These are phyloP conservation scores for Apoda limacodes DNA, from an alignment of 2,888 invertebrate genomes.

Conservation along the genomic window DNA sequence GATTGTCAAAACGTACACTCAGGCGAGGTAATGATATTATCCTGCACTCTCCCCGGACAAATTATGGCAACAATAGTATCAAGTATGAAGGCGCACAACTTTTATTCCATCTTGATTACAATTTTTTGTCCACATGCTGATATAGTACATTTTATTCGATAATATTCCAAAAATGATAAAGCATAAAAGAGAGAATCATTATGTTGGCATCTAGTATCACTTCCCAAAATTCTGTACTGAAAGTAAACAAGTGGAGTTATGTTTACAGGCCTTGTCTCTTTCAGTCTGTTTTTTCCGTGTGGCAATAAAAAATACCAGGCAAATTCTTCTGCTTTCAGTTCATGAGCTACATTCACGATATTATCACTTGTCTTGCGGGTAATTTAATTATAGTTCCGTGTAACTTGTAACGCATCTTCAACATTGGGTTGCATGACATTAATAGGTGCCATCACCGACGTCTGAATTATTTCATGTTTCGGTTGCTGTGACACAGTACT, in stretches of 20 bases:
- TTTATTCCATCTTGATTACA: constrained; percentile 1
- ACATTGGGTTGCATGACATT: constrained; percentile 16
- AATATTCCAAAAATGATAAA: constrained; percentile 13
- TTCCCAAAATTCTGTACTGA: constrained; percentile 9
- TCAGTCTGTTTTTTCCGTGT: constrained; percentile 21
- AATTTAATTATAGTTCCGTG: constrained; percentile 13
- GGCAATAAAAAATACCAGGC: constrained; percentile 25
- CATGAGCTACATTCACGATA: constrained; percentile 22
- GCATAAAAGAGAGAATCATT: constrained; percentile 13
- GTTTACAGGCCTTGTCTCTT: constrained; percentile 13
- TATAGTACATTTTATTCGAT: constrained; percentile 11
- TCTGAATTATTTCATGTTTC: constrained; percentile 16
- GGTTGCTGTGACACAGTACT: too few relatives aligned
- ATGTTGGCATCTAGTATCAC: constrained; percentile 9
- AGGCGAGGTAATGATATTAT: too few relatives aligned
- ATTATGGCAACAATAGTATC: too few relatives aligned
- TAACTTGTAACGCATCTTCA: constrained; percentile 15
- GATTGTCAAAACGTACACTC: too few relatives aligned
- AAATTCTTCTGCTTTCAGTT: constrained; percentile 25
- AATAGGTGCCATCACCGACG: constrained; percentile 16
- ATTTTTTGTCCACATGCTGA: constrained; percentile 7
- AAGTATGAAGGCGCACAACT: too few relatives aligned
- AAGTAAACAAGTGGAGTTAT: constrained; percentile 14
- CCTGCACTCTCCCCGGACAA: too few relatives aligned
- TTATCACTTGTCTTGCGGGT: constrained; percentile 20